These are phyloP conservation scores for Thaumetopoea pityocampa DNA, from an alignment of 1,140 invertebrate species.

Conservation along the genomic window DNA sequence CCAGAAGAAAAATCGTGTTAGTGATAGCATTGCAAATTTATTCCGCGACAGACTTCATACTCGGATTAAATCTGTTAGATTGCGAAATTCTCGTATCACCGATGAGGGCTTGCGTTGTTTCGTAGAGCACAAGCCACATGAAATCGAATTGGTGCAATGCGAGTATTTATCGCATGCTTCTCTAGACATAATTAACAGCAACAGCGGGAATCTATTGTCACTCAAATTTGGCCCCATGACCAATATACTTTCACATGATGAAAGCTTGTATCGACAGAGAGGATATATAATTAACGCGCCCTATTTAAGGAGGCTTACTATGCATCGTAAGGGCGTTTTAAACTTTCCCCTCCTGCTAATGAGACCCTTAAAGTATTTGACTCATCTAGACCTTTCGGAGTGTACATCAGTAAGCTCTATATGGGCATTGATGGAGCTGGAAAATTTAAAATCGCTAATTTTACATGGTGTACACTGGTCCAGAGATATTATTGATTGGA, in stretches of 20 bases:
- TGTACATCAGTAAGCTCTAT: conserved; percentile 79
- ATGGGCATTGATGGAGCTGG: conserved; percentile 76
- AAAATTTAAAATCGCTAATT: conserved; percentile 83
- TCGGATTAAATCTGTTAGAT: conserved; percentile 81
- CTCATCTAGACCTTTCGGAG: conserved; percentile 87
- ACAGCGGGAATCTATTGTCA: conserved; percentile 69
- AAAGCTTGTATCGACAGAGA: conserved; percentile 30
- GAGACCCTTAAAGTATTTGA: conserved; percentile 79
- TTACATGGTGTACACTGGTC: conserved; percentile 83
- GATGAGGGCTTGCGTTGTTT: conserved; percentile 82
- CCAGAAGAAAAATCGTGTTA: conserved; percentile 77
- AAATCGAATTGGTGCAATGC: conserved; percentile 86
- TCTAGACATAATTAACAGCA: conserved; percentile 77
- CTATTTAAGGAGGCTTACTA: conserved; percentile 79
- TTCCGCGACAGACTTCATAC: conserved; percentile 82
- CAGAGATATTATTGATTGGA: conserved; percentile 54
- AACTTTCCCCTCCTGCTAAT: conserved; percentile 77
- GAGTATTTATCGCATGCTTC: conserved; percentile 78
- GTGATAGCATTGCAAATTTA: conserved; percentile 82
- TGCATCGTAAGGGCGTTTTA: conserved; percentile 75
- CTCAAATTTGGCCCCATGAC: conserved; percentile 54
- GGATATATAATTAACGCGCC: conserved; percentile 79
- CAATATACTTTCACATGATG: conserved; percentile 39
- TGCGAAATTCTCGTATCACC: conserved; percentile 83
- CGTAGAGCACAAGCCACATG: conserved; percentile 82